Evolutionary conservation across 2,888 invertebrate species (phyloP), one percentile per base, ranked within the genome.

Genomic region (Pristionchus exspectatus): DNA sequence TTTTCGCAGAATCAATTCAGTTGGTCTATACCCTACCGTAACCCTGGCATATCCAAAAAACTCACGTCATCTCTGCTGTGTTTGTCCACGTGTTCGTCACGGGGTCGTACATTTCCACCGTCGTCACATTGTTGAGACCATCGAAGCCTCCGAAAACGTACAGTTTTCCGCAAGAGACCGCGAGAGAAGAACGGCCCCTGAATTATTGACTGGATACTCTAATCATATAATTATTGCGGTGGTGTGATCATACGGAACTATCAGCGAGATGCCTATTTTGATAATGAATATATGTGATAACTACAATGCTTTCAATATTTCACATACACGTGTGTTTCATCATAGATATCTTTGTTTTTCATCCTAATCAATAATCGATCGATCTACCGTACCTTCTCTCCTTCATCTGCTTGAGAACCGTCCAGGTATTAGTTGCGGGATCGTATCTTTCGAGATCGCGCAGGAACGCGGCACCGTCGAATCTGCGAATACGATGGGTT

Each of bases 401-500:
- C 94, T 97, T 97, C 97, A 98, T 97, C 1, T 97, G 96, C 0
- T 97, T 97, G 2, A 97, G 96, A 91, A 96, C 96, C 84, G 96
- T 96, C 97, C 98, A 98, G 96, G 93, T 90, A 93, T 91, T 90
- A 81, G 93, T 91, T 83, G 90, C 91, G 66, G 94, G 94, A 90
- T 94, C 94, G 90, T 93, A 95, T 50, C 92, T 74, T 95, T 98
- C 98, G 0, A 97, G 97, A 0, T 97, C 97, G 94, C 97, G 97
- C 87, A 98, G 96, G 95, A 98, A 98, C 4, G 97, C 97, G 90
- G 97, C 96, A 2, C 97, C 97, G 95, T 98, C 97, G 94, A 98
- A 97, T 5, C 97, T 92, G 77, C n/a, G 38, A n/a, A 24, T 33
- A 84, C 14, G n/a, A 16, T 38, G n/a, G 59, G 30, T 27, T 38